Base-by-base conservation (phyloP, 2,888 invertebrate genomes). In the Pollenia amentaria region DNA sequence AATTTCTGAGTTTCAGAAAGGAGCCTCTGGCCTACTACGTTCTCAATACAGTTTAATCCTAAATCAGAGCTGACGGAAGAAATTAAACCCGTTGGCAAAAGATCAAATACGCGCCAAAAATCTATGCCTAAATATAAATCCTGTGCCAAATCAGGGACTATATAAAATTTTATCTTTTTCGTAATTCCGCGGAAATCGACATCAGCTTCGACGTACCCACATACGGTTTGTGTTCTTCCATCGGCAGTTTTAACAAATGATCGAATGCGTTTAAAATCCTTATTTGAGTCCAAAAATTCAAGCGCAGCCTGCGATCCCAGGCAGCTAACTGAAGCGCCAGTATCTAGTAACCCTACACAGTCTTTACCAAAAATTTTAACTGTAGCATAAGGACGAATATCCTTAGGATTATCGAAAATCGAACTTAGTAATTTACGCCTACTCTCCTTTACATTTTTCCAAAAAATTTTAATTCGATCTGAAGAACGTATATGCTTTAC, bases 121-220 rank as follows among this genome's bases (percentile, higher is more conserved):
- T 67, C 67, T 10, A 67, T 51, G 9, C 67, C 67, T 38, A 67
- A 67, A n/a, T 67, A 67, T 1, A 67, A 38, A 51, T 67, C 48
- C 16, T 67, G 51, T 0, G 29, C 29, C 1, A 67, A 38, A 16
- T 14, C 38, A 6, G 67, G 38, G 3, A 67, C 38, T 3, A 67
- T 16, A 14, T 67, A 67, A 8, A 67, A 12, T 38, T 38, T 67
- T 9, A 67, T 51, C 4, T 4, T 6, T 16, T 48, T 67, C n/a
- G 48, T 38, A 38, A 51, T n/a, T n/a, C 29, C 29, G 10, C 48
- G 48, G 11, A 67, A 51, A 2, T 29, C 38, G 3, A 67, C 29
- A 4, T 67, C 29, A 1, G 67, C 16, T 11, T 29, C 38, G 11
- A 67, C 1, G 21, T n/a, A 51, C 0, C 67, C 67, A 29, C n/a